Percentiles rank a stretch among this genome's conserved stretches.
These are phyloP conservation scores for Myotis pilosus DNA, from an alignment of 2,797 vertebrate species.

Conservation along the genomic window DNA sequence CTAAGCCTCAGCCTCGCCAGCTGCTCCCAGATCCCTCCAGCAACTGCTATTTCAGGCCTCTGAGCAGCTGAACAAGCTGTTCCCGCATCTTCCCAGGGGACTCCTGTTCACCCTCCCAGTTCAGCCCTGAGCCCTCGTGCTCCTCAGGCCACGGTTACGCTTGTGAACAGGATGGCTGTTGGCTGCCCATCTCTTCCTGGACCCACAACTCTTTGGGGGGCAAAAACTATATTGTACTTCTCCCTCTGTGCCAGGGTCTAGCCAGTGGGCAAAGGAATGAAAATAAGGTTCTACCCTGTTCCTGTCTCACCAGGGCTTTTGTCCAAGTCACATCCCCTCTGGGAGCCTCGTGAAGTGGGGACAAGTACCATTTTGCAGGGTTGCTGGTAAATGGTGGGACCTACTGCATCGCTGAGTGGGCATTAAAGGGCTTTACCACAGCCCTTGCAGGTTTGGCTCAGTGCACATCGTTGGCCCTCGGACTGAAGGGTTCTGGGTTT, in stretches of 20 bases:
- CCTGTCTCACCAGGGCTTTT: not conserved
- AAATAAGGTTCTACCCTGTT: not conserved
- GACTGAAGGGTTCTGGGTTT: no score
- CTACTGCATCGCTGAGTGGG: not conserved
- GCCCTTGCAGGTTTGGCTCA: no score
- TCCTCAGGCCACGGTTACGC: not conserved
- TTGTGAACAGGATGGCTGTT: not conserved
- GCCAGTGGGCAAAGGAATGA: not conserved
- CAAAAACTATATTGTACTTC: not conserved
- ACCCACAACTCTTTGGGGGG: not conserved
- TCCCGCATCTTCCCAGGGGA: not conserved
- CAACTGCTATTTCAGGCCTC: slow-evolving; percentile 40
- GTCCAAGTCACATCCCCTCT: not conserved
- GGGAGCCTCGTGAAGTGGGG: not conserved
- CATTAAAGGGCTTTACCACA: not conserved
- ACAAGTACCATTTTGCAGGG: not conserved
- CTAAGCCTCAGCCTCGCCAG: not conserved
- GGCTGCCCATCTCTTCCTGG: not conserved
- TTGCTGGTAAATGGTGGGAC: not conserved
- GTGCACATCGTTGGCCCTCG: no score
- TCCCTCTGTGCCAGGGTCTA: not conserved
- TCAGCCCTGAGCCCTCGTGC: not conserved
- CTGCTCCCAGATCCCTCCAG: not conserved
- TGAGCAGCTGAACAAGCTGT: slow-evolving; percentile 35
- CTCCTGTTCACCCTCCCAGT: not conserved